A percentile compares a stretch with the other conserved stretches of the same genome.
Conservation (phyloP, 1,140 invertebrate genomes). For the Plutomurus gul region DNA sequence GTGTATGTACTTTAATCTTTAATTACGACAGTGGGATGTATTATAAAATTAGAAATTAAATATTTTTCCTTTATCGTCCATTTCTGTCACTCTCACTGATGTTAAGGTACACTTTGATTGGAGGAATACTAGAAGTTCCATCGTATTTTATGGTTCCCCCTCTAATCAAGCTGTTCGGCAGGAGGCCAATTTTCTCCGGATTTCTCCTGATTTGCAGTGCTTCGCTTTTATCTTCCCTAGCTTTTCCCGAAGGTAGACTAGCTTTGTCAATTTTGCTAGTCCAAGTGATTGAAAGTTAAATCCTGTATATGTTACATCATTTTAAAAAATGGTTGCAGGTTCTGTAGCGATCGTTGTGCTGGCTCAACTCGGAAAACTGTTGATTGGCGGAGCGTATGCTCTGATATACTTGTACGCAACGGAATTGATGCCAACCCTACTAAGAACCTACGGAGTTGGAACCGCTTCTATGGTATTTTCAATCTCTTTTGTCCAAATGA, state of each 20-base stretch:
- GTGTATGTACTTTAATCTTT: constrained; percentile 33
- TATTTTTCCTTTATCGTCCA: too few species aligned
- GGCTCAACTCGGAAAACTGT: constrained; percentile 59
- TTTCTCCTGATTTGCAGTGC: constrained; percentile 46
- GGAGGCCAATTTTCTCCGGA: constrained; percentile 50
- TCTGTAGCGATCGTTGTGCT: constrained; percentile 46
- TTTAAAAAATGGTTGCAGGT: constrained; percentile 23
- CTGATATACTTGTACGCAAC: constrained; percentile 61
- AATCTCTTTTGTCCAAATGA: neutral
- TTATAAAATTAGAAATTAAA: too few species aligned
- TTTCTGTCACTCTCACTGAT: neutral
- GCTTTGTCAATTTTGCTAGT: too few species aligned
- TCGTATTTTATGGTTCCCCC: constrained; percentile 53
- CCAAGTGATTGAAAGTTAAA: too few species aligned
- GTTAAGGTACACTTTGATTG: constrained; percentile 50
- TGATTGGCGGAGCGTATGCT: constrained; percentile 59
- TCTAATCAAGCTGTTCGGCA: constrained; percentile 46
- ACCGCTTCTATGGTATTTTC: constrained; percentile 55
- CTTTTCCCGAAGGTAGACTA: constrained; percentile 37
- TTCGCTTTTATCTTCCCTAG: constrained; percentile 40
- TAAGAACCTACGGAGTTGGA: constrained; percentile 60
- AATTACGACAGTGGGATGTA: neutral
- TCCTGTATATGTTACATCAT: neutral
- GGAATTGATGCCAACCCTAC: constrained; percentile 59
- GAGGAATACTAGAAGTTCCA: constrained; percentile 52